Evolutionary conservation across 2,888 invertebrate species (phyloP).

Genomic region (Venustoraphidia nigricollis): DNA sequence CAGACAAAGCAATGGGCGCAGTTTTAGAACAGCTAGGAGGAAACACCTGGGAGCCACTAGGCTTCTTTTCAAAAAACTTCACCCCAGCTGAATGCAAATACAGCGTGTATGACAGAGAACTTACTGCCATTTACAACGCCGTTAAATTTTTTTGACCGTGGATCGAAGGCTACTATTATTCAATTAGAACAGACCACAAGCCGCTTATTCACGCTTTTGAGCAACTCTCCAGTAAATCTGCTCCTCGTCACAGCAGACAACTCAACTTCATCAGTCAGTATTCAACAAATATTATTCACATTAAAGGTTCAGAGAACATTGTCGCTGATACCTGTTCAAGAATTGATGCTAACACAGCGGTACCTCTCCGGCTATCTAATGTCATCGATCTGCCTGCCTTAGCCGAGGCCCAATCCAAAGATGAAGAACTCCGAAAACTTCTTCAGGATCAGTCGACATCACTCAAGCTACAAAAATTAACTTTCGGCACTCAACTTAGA

Average conservation of each 20-base stretch:
- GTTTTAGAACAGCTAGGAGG: neutral
- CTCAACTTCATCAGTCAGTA: neutral
- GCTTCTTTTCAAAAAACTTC: slow-evolving; percentile 1
- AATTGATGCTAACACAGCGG: neutral
- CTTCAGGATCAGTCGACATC: neutral
- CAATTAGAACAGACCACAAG: neutral
- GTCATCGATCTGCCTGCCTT: neutral
- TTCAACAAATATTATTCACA: neutral
- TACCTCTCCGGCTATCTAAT: neutral
- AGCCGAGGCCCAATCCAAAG: neutral
- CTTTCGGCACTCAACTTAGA: slow-evolving; percentile 1
- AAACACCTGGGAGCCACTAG: slow-evolving; percentile 2
- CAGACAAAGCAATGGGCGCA: neutral
- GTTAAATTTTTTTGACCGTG: neutral
- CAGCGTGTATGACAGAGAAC: slow-evolving; percentile 10
- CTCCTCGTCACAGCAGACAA: neutral
- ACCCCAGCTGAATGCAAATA: slow-evolving; percentile 10
- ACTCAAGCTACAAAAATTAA: slow-evolving; percentile 1
- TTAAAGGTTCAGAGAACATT: neutral
- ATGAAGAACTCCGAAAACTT: slow-evolving; percentile 1
- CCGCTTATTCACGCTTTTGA: neutral
- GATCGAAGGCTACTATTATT: neutral
- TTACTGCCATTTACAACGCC: neutral
- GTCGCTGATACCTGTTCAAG: neutral
- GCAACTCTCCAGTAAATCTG: neutral